Evolutionary conservation across 2,797 vertebrate genomes (phyloP).

Genomic region (Malurus leucopterus): DNA sequence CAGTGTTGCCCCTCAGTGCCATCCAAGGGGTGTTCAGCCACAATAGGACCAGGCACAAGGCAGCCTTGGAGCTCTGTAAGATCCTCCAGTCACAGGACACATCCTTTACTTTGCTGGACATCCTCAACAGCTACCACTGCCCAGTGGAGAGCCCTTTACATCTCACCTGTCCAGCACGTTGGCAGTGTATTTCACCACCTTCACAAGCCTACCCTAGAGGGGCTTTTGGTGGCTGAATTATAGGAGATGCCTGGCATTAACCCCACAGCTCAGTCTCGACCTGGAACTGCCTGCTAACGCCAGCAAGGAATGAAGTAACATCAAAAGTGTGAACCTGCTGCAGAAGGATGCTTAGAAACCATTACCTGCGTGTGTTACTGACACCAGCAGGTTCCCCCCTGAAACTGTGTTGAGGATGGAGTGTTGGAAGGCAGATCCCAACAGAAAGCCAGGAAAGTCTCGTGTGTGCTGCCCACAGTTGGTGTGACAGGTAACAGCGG

Average conservation of each 20-base stretch:
- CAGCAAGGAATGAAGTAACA: neutral
- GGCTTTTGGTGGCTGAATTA: neutral
- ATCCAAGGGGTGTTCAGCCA: neutral
- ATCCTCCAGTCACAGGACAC: neutral
- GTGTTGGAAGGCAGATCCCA: neutral
- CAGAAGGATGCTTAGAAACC: neutral
- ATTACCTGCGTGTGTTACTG: neutral
- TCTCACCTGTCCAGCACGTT: neutral
- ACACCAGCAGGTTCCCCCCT: neutral
- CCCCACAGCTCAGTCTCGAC: neutral
- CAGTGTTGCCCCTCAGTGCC: neutral
- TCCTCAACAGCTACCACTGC: neutral
- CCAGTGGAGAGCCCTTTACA: neutral
- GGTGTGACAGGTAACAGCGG: neutral
- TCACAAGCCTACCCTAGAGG: neutral
- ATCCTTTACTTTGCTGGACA: neutral
- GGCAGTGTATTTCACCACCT: neutral
- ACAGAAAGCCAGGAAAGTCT: neutral
- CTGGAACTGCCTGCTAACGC: neutral
- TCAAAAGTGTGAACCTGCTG: neutral
- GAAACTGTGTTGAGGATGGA: neutral
- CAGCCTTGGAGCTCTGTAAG: neutral
- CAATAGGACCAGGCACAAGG: neutral
- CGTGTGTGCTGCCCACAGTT: neutral
- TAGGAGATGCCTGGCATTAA: neutral